Conservation (phyloP, 2,888 invertebrate species). For the Clivina fossor region DNA sequence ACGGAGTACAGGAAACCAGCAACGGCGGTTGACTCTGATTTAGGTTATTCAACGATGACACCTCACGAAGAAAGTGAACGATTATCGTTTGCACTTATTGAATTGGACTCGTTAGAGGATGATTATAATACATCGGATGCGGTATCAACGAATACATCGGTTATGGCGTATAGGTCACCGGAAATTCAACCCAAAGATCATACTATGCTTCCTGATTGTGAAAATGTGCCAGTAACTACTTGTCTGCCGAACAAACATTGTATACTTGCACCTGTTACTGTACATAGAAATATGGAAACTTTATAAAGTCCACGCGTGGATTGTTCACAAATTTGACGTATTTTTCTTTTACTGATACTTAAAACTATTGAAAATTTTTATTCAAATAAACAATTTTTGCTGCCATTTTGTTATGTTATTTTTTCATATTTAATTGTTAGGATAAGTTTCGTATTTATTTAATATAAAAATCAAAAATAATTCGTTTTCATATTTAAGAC, state of each 20-base stretch:
- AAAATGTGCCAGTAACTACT: slow-evolving; percentile 38
- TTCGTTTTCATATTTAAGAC: no score
- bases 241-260: slow-evolving; percentile 55
- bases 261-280: slow-evolving; percentile 85
- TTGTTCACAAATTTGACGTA: not conserved
- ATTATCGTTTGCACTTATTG: slow-evolving; percentile 72
- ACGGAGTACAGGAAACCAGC: slow-evolving; percentile 77
- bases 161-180: slow-evolving; percentile 49
- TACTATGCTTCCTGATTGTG: not conserved
- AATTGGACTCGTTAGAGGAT: slow-evolving; percentile 60
- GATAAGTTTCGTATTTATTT: no score
- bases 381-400: no score
- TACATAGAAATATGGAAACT: slow-evolving; percentile 86
- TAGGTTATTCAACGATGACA: slow-evolving; percentile 93
- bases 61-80: slow-evolving; percentile 88
- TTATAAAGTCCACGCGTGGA: slow-evolving; percentile 54
- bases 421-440: no score
- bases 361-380: slow-evolving; percentile 6
- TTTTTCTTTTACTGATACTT: slow-evolving; percentile 2
- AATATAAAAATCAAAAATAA: no score
- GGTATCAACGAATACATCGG: slow-evolving; percentile 58
- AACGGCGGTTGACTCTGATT: slow-evolving; percentile 82
- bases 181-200: slow-evolving; percentile 37
- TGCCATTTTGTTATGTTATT: no score
- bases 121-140: slow-evolving; percentile 63